Conservation (phyloP, 2,797 vertebrate genomes). For the Myoxocephalus aenaeus region DNA sequence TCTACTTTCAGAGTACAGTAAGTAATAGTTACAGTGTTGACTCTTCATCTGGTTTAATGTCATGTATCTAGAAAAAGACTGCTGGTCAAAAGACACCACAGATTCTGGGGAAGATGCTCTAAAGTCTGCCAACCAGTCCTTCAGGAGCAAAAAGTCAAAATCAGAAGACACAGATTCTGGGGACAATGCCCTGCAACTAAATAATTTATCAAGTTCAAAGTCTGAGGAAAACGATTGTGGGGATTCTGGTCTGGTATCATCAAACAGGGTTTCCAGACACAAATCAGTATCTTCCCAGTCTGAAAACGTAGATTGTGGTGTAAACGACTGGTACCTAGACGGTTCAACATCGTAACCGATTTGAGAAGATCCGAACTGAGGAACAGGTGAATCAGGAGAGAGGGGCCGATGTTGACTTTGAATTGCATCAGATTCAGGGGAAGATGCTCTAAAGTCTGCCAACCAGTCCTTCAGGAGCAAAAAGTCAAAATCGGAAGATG, state of each 20-base stretch:
- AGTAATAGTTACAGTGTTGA: no score
- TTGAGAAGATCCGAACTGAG: no score
- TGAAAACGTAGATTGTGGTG: not conserved
- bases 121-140: slow-evolving; percentile 26
- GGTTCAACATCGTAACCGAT: not conserved
- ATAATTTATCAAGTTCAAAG: not conserved
- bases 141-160: not conserved
- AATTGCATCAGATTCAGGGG: no score
- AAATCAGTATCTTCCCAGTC: not conserved
- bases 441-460: slow-evolving; percentile 13
- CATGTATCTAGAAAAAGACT: no score
- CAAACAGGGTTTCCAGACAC: not conserved
- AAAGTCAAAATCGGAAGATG: not conserved
- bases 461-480: slow-evolving; percentile 14
- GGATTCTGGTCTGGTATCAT: slow-evolving; percentile 5
- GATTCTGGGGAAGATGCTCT: not conserved
- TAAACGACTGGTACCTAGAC: not conserved
- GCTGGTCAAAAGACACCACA: no score
- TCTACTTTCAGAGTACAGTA: no score
- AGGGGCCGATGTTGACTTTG: no score
- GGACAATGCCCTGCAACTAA: not conserved
- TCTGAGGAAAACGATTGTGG: slow-evolving; percentile 9
- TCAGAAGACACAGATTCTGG: not conserved
- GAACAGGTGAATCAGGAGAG: not conserved
- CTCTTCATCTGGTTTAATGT: no score